Base-by-base conservation (phyloP, 2,797 vertebrate species). In the Psittacula echo region DNA sequence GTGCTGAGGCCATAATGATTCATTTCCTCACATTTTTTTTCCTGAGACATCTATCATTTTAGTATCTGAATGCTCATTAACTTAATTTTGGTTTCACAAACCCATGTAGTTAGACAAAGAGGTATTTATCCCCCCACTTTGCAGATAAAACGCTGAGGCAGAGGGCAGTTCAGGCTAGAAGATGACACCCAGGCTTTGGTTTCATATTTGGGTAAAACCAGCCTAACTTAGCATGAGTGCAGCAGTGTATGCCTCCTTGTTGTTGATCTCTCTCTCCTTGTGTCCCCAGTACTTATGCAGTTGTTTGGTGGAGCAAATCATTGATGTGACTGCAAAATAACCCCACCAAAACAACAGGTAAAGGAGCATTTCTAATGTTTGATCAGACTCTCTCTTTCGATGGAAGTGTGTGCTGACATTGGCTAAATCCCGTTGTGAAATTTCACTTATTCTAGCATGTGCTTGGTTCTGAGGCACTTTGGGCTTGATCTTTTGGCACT, bases 381-480 rank as follows among this genome's bases (percentile, higher is more conserved):
- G 8, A 1, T 56, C 75, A 10, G 41, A 9, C 24, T 42, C 3
- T 54, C 18, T 84, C 5, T 87, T 75, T 48, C 21, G 39, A 4
- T 65, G 66, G 41, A 64, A 53, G 3, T 4, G 0, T 23, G 10
- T 73, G 75, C 45, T 39, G 47, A 42, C 19, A 3, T 23, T 32
- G 50, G 13, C 34, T 85, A 39, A 76, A 88, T 62, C 15, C 4
- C 7, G 5, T 47, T 45, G 62, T 67, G 62, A 29, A 41, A 14
- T 54, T 20, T 30, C 4, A 3, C 29, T 1, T 0, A 0, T 50
- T 77, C 34, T 88, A 10, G 20, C 47, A 20, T 1, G 0, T 42
- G 44, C 42, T 56, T 37, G 18, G 2, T 48, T 60, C 54, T 73
- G 67, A 48, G 54, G 24, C 37, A 5, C 17, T 41, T 75, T 27